Base-by-base conservation (phyloP, 1,140 invertebrate genomes). In the Atopsyche davidsoni region DNA sequence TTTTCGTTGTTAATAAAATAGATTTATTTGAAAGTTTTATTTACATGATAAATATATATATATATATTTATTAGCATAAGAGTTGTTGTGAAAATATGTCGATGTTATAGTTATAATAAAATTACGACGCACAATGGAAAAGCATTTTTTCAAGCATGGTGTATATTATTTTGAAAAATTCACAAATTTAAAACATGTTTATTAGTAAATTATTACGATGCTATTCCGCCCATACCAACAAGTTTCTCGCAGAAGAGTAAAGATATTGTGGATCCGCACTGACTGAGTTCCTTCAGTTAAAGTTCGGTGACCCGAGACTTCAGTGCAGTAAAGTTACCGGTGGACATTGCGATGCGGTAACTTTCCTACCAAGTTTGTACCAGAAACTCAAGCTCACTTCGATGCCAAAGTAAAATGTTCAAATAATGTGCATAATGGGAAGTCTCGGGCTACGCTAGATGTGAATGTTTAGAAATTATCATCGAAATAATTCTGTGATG, bases 31-130 rank as follows among this genome's bases (percentile, higher is more conserved):
- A 32, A 51, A 38, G 7, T 40, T 53, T 46, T 52, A 52, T 45
- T 53, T 53, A 53, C 34, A 47, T 42, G 4, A 13, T 6, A 13
- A 17, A 36, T 36, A 36, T 36, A 36, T 36, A 24, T 43, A 10
- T 14, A 39, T 36, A 17, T 44, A 38, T 28, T 31, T 39, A 49
- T 7, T 38, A 47, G 46, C 21, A 52, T 56, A 50, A 50, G 44
- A 50, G 36, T 57, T 57, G 55, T 57, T 57, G 55, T 57, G 55
- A 51, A 57, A 51, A 49, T n/a, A n/a, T 44, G 38, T 57, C 43
- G 55, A 53, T 57, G 55, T 57, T 46, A 46, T 57, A 53, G 50
- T 48, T 48, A 36, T 51, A 52, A 56, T 56, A 47, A 34, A 54
- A 55, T 46, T 52, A 49, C 46, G 28, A 57, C 50, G 50, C 55